Conservation (phyloP, 2,113 vertebrate genomes). For the Mungos mungo region DNA sequence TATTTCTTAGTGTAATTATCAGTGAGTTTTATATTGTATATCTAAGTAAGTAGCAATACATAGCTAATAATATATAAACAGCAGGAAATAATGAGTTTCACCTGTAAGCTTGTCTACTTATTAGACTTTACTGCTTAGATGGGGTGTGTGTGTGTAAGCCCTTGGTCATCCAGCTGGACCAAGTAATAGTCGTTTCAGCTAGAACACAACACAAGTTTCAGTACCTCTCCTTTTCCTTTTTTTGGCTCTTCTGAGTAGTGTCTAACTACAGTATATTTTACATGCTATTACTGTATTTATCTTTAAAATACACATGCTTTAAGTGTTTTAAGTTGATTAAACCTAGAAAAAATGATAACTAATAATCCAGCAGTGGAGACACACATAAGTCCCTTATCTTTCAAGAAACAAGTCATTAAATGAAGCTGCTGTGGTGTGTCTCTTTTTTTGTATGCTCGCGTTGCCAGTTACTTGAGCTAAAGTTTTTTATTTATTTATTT, state of each 20-base stretch:
- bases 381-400: background rate
- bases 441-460: background rate
- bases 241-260: background rate
- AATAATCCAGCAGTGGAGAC: background rate
- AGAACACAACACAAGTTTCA: slow-evolving; percentile 4
- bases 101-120: background rate
- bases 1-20: slow-evolving; percentile 46
- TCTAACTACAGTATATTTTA: slow-evolving; percentile 24
- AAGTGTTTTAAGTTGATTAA: background rate
- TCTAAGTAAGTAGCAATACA: background rate
- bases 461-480: background rate
- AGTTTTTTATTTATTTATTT: background rate
- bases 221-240: background rate
- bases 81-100: background rate
- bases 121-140: background rate
- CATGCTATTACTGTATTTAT: slow-evolving; percentile 12
- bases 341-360: slow-evolving; percentile 33
- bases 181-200: background rate
- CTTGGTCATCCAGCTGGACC: background rate
- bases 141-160: background rate
- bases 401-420: background rate
- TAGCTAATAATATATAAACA: background rate
- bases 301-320: slow-evolving; percentile 1
- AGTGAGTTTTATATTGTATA: slow-evolving; percentile 44
- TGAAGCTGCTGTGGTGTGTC: background rate